Evolutionary conservation across 2,797 vertebrate genomes (phyloP).

Genomic region (Hapalemur alaotrensis): DNA sequence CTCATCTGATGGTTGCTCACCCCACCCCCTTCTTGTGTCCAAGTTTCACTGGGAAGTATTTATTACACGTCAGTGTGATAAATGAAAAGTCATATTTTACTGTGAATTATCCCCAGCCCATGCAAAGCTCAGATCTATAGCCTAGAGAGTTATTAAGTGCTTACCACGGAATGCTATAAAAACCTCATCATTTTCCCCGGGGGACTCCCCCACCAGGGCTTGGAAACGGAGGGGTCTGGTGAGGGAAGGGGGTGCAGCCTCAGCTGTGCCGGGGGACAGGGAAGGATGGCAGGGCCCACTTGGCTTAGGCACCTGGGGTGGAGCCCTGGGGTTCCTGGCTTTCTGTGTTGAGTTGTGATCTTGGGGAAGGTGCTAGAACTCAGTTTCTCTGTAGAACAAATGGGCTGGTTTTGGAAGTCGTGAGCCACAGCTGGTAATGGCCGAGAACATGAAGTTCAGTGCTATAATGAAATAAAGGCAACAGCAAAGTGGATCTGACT

Average conservation of each 20-base stretch:
- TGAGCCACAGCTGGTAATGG: not conserved
- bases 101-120: conserved; percentile 84
- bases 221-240: not conserved
- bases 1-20: not conserved
- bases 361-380: not conserved
- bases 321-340: not conserved
- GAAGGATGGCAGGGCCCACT: not conserved
- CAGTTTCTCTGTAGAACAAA: not conserved
- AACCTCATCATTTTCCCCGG: conserved; percentile 81
- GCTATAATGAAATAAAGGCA: not conserved
- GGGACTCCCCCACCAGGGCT: conserved; percentile 56
- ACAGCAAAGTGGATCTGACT: not conserved
- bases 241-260: conserved; percentile 18
- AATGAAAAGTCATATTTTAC: conserved; percentile 87
- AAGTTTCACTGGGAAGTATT: conserved; percentile 82
- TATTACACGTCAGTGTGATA: conserved; percentile 84
- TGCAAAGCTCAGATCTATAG: conserved; percentile 82
- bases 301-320: not conserved
- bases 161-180: conserved; percentile 84
- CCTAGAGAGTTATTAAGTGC: conserved; percentile 87
- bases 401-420: not conserved
- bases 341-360: not conserved
- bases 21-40: conserved; percentile 43
- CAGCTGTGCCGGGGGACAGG: not conserved
- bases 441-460: not conserved